These are phyloP conservation scores for Lateolabrax maculatus DNA, from an alignment of 2,797 vertebrate genomes.

Conservation along the genomic window DNA sequence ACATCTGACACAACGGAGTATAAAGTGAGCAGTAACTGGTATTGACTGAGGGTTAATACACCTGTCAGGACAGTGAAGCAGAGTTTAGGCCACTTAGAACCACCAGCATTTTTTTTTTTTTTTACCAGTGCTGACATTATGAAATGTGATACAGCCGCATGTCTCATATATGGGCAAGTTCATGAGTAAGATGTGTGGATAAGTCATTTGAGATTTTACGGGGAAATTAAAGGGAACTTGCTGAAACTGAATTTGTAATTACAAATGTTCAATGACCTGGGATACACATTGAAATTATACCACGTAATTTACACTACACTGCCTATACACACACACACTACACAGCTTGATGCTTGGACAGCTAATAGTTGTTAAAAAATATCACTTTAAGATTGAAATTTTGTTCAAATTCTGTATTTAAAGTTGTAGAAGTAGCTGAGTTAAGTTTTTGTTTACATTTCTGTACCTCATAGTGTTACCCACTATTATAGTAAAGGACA, in stretches of 20 bases:
- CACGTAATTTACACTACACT: constrained; percentile 21
- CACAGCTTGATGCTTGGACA: constrained; percentile 20
- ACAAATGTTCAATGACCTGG: constrained; percentile 5
- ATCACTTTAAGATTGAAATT: constrained; percentile 28
- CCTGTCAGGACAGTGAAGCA: background rate
- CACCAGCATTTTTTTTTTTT: background rate
- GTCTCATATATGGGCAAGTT: background rate
- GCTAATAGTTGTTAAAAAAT: constrained; percentile 2
- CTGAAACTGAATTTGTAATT: background rate
- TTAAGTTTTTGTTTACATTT: background rate
- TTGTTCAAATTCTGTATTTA: background rate
- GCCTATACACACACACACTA: constrained; percentile 10
- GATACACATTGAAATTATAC: constrained; percentile 22
- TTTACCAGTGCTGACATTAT: background rate
- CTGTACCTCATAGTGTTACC: background rate
- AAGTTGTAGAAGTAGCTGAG: constrained; percentile 2
- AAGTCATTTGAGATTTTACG: background rate
- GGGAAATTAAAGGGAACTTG: constrained; percentile 21
- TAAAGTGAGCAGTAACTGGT: constrained; percentile 7
- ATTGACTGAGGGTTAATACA: constrained; percentile 13
- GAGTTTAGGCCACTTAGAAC: background rate
- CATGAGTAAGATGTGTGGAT: background rate
- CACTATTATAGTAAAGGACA: constrained; percentile 2
- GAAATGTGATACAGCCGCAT: constrained; percentile 8
- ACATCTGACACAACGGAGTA: constrained; percentile 10